phyloP scores from a whole-genome alignment of 2,888 invertebrate species.

The Luperina testacea region DNA sequence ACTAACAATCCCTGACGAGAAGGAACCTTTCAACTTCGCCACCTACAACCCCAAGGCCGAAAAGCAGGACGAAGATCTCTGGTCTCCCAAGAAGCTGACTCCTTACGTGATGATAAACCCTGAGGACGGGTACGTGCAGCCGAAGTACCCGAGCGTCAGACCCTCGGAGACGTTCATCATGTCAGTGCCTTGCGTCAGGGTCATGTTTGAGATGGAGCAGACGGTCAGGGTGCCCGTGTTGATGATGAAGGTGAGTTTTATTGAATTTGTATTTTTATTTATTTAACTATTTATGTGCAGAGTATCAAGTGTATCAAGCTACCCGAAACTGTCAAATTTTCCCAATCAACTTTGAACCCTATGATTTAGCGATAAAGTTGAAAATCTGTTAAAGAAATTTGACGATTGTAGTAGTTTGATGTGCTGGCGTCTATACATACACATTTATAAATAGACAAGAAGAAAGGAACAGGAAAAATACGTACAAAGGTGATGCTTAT shows the following conservation, averaged over 20 bases:
- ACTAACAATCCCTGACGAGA: constrained; percentile 84
- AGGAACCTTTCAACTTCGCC: constrained; percentile 87
- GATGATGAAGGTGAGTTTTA: constrained; percentile 77
- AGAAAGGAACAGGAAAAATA: no score
- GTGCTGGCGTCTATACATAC: no score
- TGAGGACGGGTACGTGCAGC: constrained; percentile 80
- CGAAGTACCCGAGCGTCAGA: constrained; percentile 80
- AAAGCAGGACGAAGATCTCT: constrained; percentile 91
- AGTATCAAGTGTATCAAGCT: no score
- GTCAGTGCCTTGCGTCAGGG: constrained; percentile 90
- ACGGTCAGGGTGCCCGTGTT: constrained; percentile 81
- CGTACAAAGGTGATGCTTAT: no score
- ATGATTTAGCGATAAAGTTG: no score
- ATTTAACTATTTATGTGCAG: no score
- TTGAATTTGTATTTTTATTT: neutral
- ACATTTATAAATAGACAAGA: no score
- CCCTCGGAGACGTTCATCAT: constrained; percentile 89
- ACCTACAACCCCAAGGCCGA: constrained; percentile 81
- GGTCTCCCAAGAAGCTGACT: constrained; percentile 92
- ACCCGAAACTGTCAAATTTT: no score
- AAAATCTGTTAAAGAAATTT: no score
- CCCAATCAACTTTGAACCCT: no score
- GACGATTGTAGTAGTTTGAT: no score
- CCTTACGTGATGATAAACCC: constrained; percentile 75
- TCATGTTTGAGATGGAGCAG: constrained; percentile 92